Evolutionary conservation across 2,888 invertebrate genomes (phyloP), one percentile per base, ranked within the genome.

Genomic region (Drosophila pseudotalamancana): DNA sequence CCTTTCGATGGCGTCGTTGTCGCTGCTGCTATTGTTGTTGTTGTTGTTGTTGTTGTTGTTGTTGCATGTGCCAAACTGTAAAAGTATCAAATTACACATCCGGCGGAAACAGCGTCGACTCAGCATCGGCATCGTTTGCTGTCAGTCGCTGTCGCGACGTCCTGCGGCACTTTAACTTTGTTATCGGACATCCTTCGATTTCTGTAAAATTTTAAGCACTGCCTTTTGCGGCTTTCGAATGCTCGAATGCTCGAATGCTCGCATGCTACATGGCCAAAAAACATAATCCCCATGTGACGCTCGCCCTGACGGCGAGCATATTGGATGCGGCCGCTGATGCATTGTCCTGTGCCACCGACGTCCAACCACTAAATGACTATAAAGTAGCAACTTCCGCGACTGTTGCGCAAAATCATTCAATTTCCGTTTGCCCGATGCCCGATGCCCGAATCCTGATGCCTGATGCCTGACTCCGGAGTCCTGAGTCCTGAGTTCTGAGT

Each of bases 321-420:
- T 75, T 62, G 59, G 27, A 35, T 40, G 46, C 39, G 76, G 66
- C 49, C 57, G 55, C 46, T 56, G 63, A 56, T 68, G 77, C 81
- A 73, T 84, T 74, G 78, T 81, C 77, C 82, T 66, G 55, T 32
- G 46, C 18, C 42, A 46, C 48, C 62, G 56, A 67, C 65, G 84
- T 72, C 80, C 88, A 89, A 89, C 90, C 89, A 89, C 89, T 89
- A 88, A 89, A 89, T 88, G 88, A 88, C 88, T 89, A 87, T 89
- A 89, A 89, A 89, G 87, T 83, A 88, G 88, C 79, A 84, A 88
- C 89, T 89, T 89, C 90, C 89, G 88, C 78, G 81, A 77, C 86
- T 85, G 84, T 89, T 89, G 89, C 88, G 89, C 89, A 89, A 89
- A 89, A 89, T 89, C 87, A 89, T 89, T 89, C 89, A 89, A 89